Percentiles rank a stretch among this genome's conserved stretches.
These are phyloP conservation scores for Bellardia bayeri DNA, from an alignment of 2,888 invertebrate species.

Conservation along the genomic window DNA sequence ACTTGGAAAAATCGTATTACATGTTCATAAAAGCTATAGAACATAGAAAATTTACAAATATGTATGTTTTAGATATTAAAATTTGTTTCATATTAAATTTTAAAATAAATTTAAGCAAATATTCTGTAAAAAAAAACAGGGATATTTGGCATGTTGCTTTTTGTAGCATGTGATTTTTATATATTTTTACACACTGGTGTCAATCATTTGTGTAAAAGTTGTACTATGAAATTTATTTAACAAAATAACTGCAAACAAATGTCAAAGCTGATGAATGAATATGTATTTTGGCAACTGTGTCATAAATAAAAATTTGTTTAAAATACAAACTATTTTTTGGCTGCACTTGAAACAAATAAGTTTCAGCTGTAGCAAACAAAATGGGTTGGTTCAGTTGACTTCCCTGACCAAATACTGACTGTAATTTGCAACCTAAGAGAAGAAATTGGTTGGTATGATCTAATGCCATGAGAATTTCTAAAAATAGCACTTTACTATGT, in stretches of 20 bases:
- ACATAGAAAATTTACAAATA: not conserved
- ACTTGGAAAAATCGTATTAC: slow-evolving; percentile 6
- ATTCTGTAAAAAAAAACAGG: not conserved
- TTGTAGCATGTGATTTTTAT: not conserved
- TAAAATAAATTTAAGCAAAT: not conserved
- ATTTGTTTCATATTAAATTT: slow-evolving; percentile 12
- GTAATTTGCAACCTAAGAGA: too few relatives aligned
- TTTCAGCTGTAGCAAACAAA: too few relatives aligned
- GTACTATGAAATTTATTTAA: not conserved
- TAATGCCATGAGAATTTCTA: too few relatives aligned
- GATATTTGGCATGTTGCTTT: too few relatives aligned
- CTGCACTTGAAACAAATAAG: too few relatives aligned
- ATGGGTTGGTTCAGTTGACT: too few relatives aligned
- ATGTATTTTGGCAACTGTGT: not conserved
- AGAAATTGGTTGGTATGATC: too few relatives aligned
- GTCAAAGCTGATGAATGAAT: slow-evolving; percentile 45
- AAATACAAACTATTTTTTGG: too few relatives aligned
- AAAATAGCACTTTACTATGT: too few relatives aligned
- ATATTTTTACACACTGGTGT: not conserved
- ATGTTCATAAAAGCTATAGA: not conserved
- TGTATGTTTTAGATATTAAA: not conserved
- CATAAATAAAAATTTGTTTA: not conserved
- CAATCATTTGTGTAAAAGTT: slow-evolving; percentile 1
- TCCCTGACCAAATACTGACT: too few relatives aligned
- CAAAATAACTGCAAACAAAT: slow-evolving; percentile 1